Base-by-base conservation (phyloP, 1,140 invertebrate species). In the Brachionus sp. region DNA sequence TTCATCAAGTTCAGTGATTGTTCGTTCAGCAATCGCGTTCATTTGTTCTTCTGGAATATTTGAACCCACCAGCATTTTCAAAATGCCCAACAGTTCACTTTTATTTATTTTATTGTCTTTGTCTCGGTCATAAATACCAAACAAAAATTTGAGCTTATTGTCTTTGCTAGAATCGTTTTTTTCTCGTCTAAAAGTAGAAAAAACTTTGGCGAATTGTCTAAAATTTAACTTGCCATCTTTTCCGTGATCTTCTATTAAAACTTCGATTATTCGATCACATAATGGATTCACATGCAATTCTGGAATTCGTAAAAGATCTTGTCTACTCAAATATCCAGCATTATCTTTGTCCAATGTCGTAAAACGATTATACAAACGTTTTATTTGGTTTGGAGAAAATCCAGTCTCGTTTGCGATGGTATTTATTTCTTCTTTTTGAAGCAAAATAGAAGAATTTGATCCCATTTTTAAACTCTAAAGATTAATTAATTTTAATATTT, bases 281-380 rank as follows among this genome's bases (percentile, higher is more conserved):
- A 98, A 90, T 7, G 96, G 96, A 90, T 98, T 98, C 66, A 98
- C 97, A 1, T 95, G 95, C 44, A 92, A 86, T 85, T 92, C 92
- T 42, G 97, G 97, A 86, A 99, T 99, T 46, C 97, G 90, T n/a
- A 98, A 90, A 87, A 99, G 97, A 89, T 99, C 97, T 88, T 98
- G 96, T 44, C 97, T 91, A 53, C 95, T 90, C 78, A 85, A 89
- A 85, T 86, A 85, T 2, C 96, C 96, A 89, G 95, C 96, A 87
- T 96, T 94, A 84, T 94, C 94, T 87, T 97, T 94, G 89, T 98
- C 97, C 85, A 99, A 90, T 84, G 94, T 95, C 5, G 96, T 97
- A 87, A 99, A 99, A 84, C 97, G 92, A 84, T 95, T 98, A 89
- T 98, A 99, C 2, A 99, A 89, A 4, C 97, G 91, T 88, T 98